Evolutionary conservation across 2,888 invertebrate species (phyloP), one percentile per base, ranked within the genome.

Genomic region (Urechis unicinctus): DNA sequence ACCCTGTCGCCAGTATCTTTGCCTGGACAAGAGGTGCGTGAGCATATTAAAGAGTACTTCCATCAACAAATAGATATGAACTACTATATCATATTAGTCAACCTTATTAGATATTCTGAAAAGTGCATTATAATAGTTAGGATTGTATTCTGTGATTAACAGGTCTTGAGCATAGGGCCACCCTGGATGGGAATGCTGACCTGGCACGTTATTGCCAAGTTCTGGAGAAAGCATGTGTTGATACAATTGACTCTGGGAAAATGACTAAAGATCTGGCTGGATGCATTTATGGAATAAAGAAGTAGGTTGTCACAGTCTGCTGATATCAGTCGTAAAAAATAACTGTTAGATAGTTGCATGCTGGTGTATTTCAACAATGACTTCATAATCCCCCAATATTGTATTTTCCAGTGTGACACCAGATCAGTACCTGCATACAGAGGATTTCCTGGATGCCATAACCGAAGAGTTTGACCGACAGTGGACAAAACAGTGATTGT

Each of bases 201-300:
- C 79, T 91, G 53, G 83, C 80, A n/a, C 82, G 81, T 62, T 92
- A 89, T 75, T 84, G 87, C 2, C 72, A 81, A 42, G 80, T 83
- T 28, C 80, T 92, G 60, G 92, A 92, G 78, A 82, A 87, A 77
- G 88, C 90, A 0, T 92, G 91, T 75, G 83, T 91, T 1, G 88
- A 88, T 68, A 87, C 87, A 62, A 86, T 92, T 6, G 87, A 91
- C 74, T 81, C 83, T 58, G 91, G 91, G 43, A 85, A 88, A 73
- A 86, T 90, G 86, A 92, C 91, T 21, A 92, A 91, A 80, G 91
- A 92, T 80, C 81, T 92, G 68, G 89, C 88, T 22, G 88, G 85
- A 59, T 91, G 91, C 72, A 89, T 92, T 72, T 86, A 91, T 74
- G 91, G 91, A 26, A 68, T 89, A 64, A 83, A 85, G 58, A 87